Conservation (phyloP, 2,113 vertebrate species). For the Andinoacara biseriatus region DNA sequence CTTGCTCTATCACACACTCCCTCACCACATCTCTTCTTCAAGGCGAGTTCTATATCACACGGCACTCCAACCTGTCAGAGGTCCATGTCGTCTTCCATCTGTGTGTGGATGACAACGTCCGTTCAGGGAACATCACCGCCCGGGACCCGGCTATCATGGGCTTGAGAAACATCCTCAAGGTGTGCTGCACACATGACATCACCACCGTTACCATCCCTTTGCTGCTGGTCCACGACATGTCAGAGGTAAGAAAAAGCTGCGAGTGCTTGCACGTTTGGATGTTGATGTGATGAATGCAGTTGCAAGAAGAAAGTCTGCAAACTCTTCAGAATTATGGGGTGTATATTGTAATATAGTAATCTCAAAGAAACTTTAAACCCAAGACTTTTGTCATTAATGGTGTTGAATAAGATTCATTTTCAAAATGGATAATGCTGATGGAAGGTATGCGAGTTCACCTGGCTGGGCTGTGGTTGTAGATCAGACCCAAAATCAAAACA, state of each 20-base stretch:
- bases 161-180: conserved; percentile 95
- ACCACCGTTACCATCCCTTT: conserved; percentile 95
- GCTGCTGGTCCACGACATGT: conserved; percentile 96
- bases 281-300: not conserved
- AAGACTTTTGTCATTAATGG: not conserved
- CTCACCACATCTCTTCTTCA: not conserved
- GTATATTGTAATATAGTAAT: not conserved
- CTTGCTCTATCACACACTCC: too few relatives aligned
- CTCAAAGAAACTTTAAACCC: not conserved
- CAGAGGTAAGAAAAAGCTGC: conserved; percentile 84
- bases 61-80: conserved; percentile 97
- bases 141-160: conserved; percentile 98
- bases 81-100: conserved; percentile 95
- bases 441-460: not conserved
- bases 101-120: conserved; percentile 96
- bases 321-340: not conserved
- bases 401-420: not conserved
- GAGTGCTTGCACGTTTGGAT: not conserved
- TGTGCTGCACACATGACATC: conserved; percentile 96
- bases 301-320: not conserved
- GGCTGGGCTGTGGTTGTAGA: too few relatives aligned
- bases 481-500: too few relatives aligned
- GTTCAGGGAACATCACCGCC: conserved; percentile 91
- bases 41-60: conserved; percentile 97
- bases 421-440: not conserved